Evolutionary conservation across 2,797 vertebrate genomes (phyloP), one percentile per base, ranked within the genome.

Genomic region (Pseudocheirus occidentalis): DNA sequence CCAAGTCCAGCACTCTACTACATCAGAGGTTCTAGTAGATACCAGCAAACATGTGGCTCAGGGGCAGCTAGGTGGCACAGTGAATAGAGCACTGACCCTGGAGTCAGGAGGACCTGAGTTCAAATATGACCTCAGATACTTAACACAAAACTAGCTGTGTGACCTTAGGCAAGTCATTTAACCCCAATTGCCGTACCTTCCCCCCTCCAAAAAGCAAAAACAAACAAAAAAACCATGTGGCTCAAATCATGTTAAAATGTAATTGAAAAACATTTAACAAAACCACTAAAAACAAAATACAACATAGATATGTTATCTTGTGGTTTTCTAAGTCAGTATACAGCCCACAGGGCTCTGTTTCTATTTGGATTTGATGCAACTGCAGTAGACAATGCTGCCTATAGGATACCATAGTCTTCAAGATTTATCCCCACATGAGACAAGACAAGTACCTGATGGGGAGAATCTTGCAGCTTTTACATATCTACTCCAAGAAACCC

Each of bases 361-460:
- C 62, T n/a, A 16, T 73, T 73, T 73, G 34, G 34, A n/a, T 73
- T 73, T 73, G 5, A 73, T 73, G 62, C 34, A 34, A 66, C 13
- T 34, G 13, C 6, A 34, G 12, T n/a, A 16, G 34, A n/a, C 4
- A 3, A 66, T 66, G 31, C 4, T 66, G 31, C 59, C 31, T n/a
- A 95, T 12, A 59, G 73, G 54, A n/a, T 24, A n/a, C 18, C 87
- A 73, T 93, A 53, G 55, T 92, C n/a, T 94, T 93, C 59, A 89
- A n/a, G 1, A 28, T 91, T 73, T 73, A 34, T 0, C 34, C 31
- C 31, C 14, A 6, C 34, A 21, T n/a, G 34, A 73, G 34, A 31
- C 29, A 62, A 62, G 58, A 34, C 14, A 12, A n/a, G 10, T 59
- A 31, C 29, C 29, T 59, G 4, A 34, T 4, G 13, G 62, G 62